phyloP scores from a whole-genome alignment of 2,797 vertebrate species.

The Tinamus major region DNA sequence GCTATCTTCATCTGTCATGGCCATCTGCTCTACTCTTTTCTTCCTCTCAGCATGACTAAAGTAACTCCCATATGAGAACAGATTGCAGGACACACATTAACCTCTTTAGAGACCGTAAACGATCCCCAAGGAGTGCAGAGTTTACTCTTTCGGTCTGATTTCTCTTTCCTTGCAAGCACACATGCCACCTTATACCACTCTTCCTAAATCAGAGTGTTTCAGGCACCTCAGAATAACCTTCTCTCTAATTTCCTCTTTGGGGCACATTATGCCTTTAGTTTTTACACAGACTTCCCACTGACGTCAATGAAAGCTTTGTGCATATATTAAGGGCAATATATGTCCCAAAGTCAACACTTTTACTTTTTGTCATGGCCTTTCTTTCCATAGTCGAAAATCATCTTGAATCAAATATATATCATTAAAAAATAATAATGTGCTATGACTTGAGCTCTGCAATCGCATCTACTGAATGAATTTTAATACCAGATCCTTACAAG shows the following conservation, averaged over 20 bases:
- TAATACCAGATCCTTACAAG: not conserved
- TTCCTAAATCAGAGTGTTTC: not conserved
- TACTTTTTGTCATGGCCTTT: slow-evolving; percentile 9
- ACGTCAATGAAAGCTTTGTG: not conserved
- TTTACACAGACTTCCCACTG: slow-evolving; percentile 4
- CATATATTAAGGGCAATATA: not conserved
- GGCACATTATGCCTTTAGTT: not conserved
- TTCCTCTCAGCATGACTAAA: slow-evolving; percentile 57
- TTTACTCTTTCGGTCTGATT: slow-evolving; percentile 3
- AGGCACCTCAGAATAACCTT: not conserved
- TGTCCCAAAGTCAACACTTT: not conserved
- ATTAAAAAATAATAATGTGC: not conserved
- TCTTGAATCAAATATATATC: not conserved
- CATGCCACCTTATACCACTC: not conserved
- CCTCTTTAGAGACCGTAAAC: slow-evolving; percentile 60
- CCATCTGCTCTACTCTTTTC: slow-evolving; percentile 66
- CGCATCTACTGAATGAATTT: not conserved
- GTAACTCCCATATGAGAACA: slow-evolving; percentile 64
- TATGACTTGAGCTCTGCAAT: not conserved
- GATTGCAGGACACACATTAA: slow-evolving; percentile 44
- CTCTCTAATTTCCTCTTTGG: slow-evolving; percentile 13
- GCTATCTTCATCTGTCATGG: slow-evolving; percentile 70
- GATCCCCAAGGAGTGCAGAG: slow-evolving; percentile 33
- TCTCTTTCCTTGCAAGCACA: not conserved
- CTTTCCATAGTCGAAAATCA: not conserved